Percentiles rank a stretch among this genome's conserved stretches.
Conservation (phyloP, 1,140 invertebrate species). For the Wasmannia auropunctata region DNA sequence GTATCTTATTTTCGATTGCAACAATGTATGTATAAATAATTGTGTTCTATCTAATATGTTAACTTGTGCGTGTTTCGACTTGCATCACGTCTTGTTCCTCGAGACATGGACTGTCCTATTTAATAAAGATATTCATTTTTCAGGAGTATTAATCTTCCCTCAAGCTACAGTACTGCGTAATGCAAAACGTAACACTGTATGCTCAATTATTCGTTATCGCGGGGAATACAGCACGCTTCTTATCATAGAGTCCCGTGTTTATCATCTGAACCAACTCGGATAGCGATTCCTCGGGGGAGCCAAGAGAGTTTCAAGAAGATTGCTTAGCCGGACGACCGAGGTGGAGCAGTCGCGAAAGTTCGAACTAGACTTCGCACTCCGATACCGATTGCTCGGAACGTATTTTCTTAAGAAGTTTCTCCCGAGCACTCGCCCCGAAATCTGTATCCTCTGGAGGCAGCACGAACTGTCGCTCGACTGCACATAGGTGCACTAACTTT, state of each 20-base stretch:
- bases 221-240: constrained; percentile 32
- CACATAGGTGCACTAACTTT: constrained; percentile 59
- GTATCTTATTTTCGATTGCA: background rate
- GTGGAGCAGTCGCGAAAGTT: constrained; percentile 70
- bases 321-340: constrained; percentile 69
- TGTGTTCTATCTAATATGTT: background rate
- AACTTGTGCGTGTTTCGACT: background rate
- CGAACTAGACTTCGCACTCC: constrained; percentile 74
- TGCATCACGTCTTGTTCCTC: background rate
- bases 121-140: constrained; percentile 8
- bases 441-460: constrained; percentile 66
- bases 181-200: constrained; percentile 27
- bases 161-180: background rate
- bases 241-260: constrained; percentile 58
- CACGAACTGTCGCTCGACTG: constrained; percentile 53
- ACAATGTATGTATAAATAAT: too few species aligned
- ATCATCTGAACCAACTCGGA: constrained; percentile 48
- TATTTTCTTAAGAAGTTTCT: constrained; percentile 75
- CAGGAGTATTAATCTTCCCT: constrained; percentile 2
- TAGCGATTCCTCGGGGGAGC: constrained; percentile 60
- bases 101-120: background rate
- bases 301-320: constrained; percentile 73
- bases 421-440: constrained; percentile 64
- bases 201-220: constrained; percentile 63
- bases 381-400: constrained; percentile 73